Evolutionary conservation across 2,113 vertebrate species (phyloP), one percentile per base, ranked within the genome.

Genomic region (Trogon melanurus): DNA sequence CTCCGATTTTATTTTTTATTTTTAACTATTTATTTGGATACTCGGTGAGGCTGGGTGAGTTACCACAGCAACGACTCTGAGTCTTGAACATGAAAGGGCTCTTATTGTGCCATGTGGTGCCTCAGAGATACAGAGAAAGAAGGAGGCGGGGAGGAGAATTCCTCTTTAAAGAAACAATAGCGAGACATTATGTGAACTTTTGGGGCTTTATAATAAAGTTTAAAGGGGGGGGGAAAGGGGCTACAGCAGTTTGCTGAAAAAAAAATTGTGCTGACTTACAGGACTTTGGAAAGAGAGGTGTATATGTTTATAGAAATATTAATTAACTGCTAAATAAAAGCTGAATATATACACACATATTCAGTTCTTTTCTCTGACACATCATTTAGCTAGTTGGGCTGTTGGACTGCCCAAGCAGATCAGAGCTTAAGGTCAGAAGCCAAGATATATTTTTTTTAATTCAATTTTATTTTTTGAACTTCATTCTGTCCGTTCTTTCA

Each of bases 31-130:
- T 96, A 91, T 97, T 97, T 97, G 97, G 95, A 72, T 93, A 61
- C 93, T 92, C 87, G 20, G 81, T 6, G 69, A 95, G 95, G 89
- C 19, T 91, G 95, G 79, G 66, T 26, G 92, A 95, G 97, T 97
- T 97, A 48, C 97, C 97, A 97, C 97, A 97, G 98, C 97, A 97
- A 98, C 98, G 85, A 96, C 94, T 71, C 48, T 38, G 93, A 95
- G 96, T 89, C 81, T 91, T 74, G 96, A 95, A 90, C 91, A 79
- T 97, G 93, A 83, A 87, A 96, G 94, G 91, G 93, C 95, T 97
- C 93, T 97, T 88, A 90, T 79, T 97, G 97, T 91, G 88, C 88
- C 72, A 70, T 67, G 92, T 81, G 89, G 94, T 94, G 95, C 95
- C 94, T 97, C 93, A 65, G 88, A 96, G 93, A 96, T 93, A 69